Evolutionary conservation across 37 sponge, comb jelly and placozoan species (phyloP), one percentile per base, ranked within the genome.

Genomic region (Petrosia ficiformis): DNA sequence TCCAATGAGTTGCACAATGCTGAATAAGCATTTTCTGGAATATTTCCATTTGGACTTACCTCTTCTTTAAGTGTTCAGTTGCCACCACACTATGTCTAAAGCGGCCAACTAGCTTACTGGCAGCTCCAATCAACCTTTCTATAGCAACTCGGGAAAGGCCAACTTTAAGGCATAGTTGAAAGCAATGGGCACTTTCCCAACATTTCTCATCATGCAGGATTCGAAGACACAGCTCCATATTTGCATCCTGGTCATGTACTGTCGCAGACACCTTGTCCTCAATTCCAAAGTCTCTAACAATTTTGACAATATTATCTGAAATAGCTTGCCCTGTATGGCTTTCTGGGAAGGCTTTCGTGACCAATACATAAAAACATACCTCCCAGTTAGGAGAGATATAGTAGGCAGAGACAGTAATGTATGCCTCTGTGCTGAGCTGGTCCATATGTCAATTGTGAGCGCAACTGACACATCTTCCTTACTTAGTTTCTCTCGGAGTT

Each of bases 321-420:
- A 73, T 73, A 48, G 52, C 57, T 25, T 35, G 59, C 52, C 36
- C 74, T 29, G 74, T 73, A 73, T 73, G 74, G 30, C 34, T 29
- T 52, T 48, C 74, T 35, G 74, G 74, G 26, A 73, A 48, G 14
- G 33, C 26, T 21, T 8, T 73, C 11, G 74, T 73, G 25, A 14
- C 57, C 28, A 1, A 44, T 31, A 73, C 24, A 73, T 8, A 73
- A 21, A 21, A 44, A 1, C 34, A 31, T 21, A 43, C 35, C 24
- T 48, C 57, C 74, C 74, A 73, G n/a, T n/a, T n/a, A 3, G 11
- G 1, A 42, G 42, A 4, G 30, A 73, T 52, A 48, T 57, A 71
- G 57, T 73, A 30, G 28, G 74, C 74, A 29, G 33, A 57, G 14
- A 73, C 57, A 54, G 74, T 52, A 22, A 73, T 43, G 74, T 73